These are phyloP conservation scores for Xylocampa areola DNA, from an alignment of 2,888 invertebrate genomes.

Conservation along the genomic window DNA sequence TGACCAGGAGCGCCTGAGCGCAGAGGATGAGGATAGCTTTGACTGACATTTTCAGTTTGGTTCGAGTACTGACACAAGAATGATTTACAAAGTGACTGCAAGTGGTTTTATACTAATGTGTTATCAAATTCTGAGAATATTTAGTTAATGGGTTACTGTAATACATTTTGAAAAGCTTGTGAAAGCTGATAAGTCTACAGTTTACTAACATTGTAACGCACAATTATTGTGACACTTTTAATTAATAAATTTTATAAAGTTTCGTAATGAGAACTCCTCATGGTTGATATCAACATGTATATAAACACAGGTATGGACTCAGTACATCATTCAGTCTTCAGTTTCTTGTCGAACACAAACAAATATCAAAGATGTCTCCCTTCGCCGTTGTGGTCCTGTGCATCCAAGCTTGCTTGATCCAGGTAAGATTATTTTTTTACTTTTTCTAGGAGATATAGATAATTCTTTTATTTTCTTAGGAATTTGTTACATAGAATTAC, in stretches of 20 bases:
- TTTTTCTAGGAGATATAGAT: no score
- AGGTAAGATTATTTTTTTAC: slow-evolving; percentile 6
- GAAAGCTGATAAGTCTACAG: slow-evolving; percentile 21
- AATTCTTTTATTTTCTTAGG: no score
- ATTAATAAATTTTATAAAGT: background rate
- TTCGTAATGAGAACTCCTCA: background rate
- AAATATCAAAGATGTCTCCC: slow-evolving; percentile 29
- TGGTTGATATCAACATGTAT: slow-evolving; percentile 11
- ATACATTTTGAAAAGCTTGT: slow-evolving; percentile 30
- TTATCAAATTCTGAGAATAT: slow-evolving; percentile 10
- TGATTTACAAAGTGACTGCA: slow-evolving; percentile 11
- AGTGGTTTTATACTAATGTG: slow-evolving; percentile 17
- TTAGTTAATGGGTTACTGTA: slow-evolving; percentile 16
- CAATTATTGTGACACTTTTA: background rate
- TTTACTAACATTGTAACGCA: slow-evolving; percentile 1
- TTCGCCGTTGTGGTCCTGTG: slow-evolving; percentile 44
- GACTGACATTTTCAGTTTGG: slow-evolving; percentile 60
- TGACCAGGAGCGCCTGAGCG: slow-evolving; percentile 53
- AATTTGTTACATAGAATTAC: no score
- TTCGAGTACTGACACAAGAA: slow-evolving; percentile 26
- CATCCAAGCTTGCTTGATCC: slow-evolving; percentile 45
- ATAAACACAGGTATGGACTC: slow-evolving; percentile 1
- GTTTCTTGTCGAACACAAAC: no score
- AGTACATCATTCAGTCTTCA: no score
- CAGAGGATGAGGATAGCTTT: slow-evolving; percentile 62